Evolutionary conservation across 2,888 invertebrate species (phyloP), one percentile per base, ranked within the genome.

Genomic region (Rhogogaster chlorosoma): DNA sequence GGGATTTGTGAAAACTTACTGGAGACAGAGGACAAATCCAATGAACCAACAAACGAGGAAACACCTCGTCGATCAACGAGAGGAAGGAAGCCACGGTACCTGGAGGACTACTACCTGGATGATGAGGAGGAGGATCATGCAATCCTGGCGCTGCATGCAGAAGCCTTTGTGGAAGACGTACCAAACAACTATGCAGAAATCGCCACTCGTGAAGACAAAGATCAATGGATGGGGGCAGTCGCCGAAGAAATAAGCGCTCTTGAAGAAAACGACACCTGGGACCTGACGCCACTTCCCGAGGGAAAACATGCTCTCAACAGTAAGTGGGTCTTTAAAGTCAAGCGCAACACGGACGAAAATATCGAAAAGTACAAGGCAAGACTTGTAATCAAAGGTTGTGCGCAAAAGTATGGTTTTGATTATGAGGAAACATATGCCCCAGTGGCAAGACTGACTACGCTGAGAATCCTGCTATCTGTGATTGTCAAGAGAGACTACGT

Each of bases 381-480:
- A 71, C 83, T 90, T 10, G 90, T 90, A 5, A 77, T 87, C 12
- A 89, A 88, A 83, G 89, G 89, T 10, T 90, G 87, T 83, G 49
- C 86, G 10, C 90, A 90, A 85, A 77, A 70, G 42, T 49, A 86
- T 86, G 89, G 89, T 9, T 88, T 85, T 22, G 90, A 91, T 80
- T 90, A 88, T 85, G 86, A 89, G 67, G 89, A 91, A 86, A 90
- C 88, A 4, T 90, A 88, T 84, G 88, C 90, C 77, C 90, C 90
- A 38, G 90, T 90, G 9, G 90, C 87, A 18, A 64, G 88, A 26
- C 71, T 87, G 12, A 84, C 86, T 36, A 88, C 88, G 1, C 5
- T 77, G 32, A 22, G 77, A 32, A 38, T n/a, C 5, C 53, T 77
- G 4, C 32, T 77, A 18, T 22, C 77, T 7, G 84, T 87, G 49